Evolutionary conservation across 2,888 invertebrate species (phyloP), one percentile per base, ranked within the genome.

Genomic region (Anthophora plumipes): DNA sequence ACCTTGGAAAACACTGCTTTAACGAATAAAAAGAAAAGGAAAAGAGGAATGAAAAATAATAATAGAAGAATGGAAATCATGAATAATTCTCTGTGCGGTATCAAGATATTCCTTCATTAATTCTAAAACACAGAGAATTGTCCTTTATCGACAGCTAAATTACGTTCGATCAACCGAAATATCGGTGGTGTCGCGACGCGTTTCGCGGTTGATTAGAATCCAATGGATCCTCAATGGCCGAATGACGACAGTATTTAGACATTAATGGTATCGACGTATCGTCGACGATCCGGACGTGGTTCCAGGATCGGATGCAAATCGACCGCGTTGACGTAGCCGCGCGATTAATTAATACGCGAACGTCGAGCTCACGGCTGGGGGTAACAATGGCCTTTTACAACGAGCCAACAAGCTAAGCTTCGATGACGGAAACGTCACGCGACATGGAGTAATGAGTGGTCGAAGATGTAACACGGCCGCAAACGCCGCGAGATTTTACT

Each of bases 371-470:
- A 4, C 25, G n/a, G n/a, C 31, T 5, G 31, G 14, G 48, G 46
- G 31, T 22, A 80, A 72, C 73, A 73, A 60, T 54, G n/a, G 1
- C 25, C 66, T 74, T 69, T 79, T 64, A 48, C 52, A 25, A 8
- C 25, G 39, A 43, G 0, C 50, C 37, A 22, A 12, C 48, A 39
- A 39, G 46, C 48, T 59, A 69, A 78, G 64, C 60, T 66, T 39
- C 37, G 55, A 66, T 52, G 46, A 79, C 52, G 41, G 71, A 71
- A 71, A 57, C 48, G 25, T 50, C 54, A 52, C 61, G 60, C 74
- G 75, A 79, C 70, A 79, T 66, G 48, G 77, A 86, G 74, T 83
- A 86, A 86, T 85, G 85, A 81, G 85, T 59, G 86, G 81, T 81
- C 80, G 77, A 86, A 83, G 86, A 85, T 82, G 80, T 72, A 63